Base-by-base conservation (phyloP, 2,113 vertebrate genomes). In the Lasiurus cinereus region DNA sequence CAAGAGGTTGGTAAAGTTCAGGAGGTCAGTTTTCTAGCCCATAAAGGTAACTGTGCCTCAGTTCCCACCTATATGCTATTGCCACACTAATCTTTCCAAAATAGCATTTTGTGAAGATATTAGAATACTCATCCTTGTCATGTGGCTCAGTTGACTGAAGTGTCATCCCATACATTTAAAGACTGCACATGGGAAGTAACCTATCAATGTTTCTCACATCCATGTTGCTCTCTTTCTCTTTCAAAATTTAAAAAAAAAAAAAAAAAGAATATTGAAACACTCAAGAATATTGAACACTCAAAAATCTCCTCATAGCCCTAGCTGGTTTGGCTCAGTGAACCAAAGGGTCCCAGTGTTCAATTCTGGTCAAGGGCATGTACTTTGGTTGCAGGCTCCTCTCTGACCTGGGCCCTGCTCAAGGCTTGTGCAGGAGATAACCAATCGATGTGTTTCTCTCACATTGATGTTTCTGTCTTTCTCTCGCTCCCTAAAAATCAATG, bases 51-150 rank as follows among this genome's bases (percentile, higher is more conserved):
- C 46, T 84, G 36, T 21, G 29, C 12, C 72, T 92, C 77, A 79
- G 18, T 90, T 80, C 56, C 69, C 8, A 46, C 15, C 64, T 83
- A 66, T 3, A n/a, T 84, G 79, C 46, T 50, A 66, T 4, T n/a
- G 64, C 19, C n/a, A 39, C 50, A 59, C 46, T 54, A 76, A 64
- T 29, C 59, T 64, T 86, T 54, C 43, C 50, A 62, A 96, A 91
- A 88, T 7, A 84, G 50, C 19, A 78, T 73, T 89, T 85, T 82
- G 21, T 59, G 76, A 80, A 54, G 77, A 88, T 83, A 92, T 10
- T 22, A 24, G 7, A 88, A 46, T 52, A 36, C 10, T 88, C 43
- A 29, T 14, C 62, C 62, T 31, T 29, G 27, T 29, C 27, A 29
- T 29, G 29, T 66, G 62, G 62, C 62, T 66, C 29, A 66, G 62